These are phyloP conservation scores for rabbit (Oryctolagus cuniculus) DNA, from an alignment of 2,113 vertebrate genomes.

Conservation along the genomic window DNA sequence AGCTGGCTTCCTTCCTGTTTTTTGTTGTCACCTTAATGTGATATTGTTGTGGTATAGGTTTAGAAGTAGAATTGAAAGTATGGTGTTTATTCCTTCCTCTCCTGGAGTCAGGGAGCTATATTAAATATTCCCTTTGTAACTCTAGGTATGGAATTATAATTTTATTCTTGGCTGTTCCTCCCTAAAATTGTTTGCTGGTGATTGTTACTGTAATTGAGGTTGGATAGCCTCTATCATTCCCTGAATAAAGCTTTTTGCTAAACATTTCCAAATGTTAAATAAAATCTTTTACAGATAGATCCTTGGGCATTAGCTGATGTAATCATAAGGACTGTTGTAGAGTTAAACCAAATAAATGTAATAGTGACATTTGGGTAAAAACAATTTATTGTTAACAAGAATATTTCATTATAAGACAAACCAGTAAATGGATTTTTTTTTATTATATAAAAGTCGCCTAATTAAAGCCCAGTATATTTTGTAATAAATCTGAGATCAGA, in stretches of 20 bases:
- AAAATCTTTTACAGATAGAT: constrained; percentile 14
- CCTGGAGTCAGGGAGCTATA: neutral
- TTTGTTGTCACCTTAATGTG: neutral
- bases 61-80: neutral
- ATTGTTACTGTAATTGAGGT: constrained; percentile 23
- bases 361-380: constrained; percentile 30
- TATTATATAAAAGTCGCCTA: constrained; percentile 23
- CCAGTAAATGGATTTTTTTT: constrained; percentile 17
- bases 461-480: neutral
- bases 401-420: constrained; percentile 39
- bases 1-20: neutral
- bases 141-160: neutral
- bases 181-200: neutral
- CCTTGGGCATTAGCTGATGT: constrained; percentile 5
- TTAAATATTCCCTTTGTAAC: constrained; percentile 19
- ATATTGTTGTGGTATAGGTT: constrained; percentile 20
- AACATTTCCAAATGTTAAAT: constrained; percentile 51
- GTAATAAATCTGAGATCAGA: neutral
- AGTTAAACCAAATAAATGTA: constrained; percentile 32
- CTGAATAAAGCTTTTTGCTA: constrained; percentile 35
- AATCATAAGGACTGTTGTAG: neutral
- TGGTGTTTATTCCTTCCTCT: neutral
- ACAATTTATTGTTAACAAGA: constrained; percentile 22
- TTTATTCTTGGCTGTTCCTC: constrained; percentile 16
- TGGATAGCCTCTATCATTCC: constrained; percentile 34